A percentile compares a stretch with the other conserved stretches of the same genome.
These are phyloP conservation scores for Macrotrachela quadricornifera DNA, from an alignment of 1,140 invertebrate genomes.

Conservation along the genomic window DNA sequence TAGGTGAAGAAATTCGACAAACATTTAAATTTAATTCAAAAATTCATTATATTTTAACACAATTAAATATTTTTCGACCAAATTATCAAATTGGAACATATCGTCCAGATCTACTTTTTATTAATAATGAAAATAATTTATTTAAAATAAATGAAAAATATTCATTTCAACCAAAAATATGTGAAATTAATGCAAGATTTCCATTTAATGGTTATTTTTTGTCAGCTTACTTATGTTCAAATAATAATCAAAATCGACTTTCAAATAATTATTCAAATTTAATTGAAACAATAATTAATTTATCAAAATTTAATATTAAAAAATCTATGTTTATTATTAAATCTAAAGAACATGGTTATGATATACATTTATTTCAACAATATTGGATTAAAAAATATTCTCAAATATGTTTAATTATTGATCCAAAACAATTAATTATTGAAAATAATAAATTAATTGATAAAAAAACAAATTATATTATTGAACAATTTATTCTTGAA, in stretches of 20 bases:
- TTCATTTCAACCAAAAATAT: too few species aligned
- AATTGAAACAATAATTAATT: not conserved
- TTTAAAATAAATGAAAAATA: too few species aligned
- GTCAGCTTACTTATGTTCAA: not conserved
- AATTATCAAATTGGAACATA: too few species aligned
- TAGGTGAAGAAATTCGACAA: too few species aligned
- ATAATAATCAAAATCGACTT: not conserved
- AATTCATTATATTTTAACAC: too few species aligned
- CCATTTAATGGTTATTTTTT: not conserved
- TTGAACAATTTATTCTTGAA: slow-evolving; percentile 5
- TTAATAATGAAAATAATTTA: not conserved
- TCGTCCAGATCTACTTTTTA: not conserved
- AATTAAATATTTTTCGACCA: too few species aligned
- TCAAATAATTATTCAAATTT: not conserved
- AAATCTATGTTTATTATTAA: not conserved
- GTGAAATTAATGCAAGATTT: slow-evolving; percentile 8
- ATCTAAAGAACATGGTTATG: slow-evolving; percentile 4
- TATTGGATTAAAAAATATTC: not conserved
- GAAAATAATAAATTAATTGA: too few species aligned
- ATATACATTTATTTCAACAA: not conserved
- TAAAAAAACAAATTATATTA: not conserved
- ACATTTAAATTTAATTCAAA: too few species aligned
- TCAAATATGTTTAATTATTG: too few species aligned
- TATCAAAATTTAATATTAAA: not conserved
- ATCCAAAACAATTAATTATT: too few species aligned